Evolutionary conservation across 2,113 vertebrate species (phyloP).

Genomic region (Platanista minor): DNA sequence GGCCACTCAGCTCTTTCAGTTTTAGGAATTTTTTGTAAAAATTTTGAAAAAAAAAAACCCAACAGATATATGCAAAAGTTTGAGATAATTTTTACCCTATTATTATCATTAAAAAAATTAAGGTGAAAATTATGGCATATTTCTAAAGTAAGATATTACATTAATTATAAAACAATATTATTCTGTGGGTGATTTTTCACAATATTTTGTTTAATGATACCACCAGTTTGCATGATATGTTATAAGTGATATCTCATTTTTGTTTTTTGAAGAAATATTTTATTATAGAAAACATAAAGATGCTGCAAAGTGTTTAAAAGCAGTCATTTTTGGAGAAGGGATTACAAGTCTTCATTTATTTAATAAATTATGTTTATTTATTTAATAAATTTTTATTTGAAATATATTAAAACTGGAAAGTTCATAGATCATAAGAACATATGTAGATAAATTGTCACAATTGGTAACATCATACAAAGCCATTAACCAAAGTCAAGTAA

Average conservation of each 20-base stretch:
- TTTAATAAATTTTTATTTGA: background rate
- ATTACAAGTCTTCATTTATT: background rate
- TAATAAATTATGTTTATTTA: background rate
- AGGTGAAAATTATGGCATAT: background rate
- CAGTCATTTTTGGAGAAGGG: background rate
- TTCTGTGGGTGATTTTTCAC: background rate
- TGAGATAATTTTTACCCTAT: background rate
- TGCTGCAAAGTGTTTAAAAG: background rate
- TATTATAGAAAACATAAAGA: background rate
- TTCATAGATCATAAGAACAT: background rate
- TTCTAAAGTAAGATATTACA: background rate
- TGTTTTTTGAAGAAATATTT: background rate
- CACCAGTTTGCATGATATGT: background rate
- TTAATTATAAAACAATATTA: background rate
- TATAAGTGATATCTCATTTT: background rate
- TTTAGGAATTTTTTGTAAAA: background rate
- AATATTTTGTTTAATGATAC: background rate
- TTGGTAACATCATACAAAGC: background rate
- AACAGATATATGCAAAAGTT: background rate
- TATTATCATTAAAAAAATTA: background rate
- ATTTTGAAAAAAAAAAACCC: background rate
- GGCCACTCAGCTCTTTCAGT: background rate
- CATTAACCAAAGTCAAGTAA: background rate
- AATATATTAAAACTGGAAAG: background rate
- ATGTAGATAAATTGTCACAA: background rate